Conservation (phyloP, 1,140 invertebrate genomes). For the Hormaphis cornu region DNA sequence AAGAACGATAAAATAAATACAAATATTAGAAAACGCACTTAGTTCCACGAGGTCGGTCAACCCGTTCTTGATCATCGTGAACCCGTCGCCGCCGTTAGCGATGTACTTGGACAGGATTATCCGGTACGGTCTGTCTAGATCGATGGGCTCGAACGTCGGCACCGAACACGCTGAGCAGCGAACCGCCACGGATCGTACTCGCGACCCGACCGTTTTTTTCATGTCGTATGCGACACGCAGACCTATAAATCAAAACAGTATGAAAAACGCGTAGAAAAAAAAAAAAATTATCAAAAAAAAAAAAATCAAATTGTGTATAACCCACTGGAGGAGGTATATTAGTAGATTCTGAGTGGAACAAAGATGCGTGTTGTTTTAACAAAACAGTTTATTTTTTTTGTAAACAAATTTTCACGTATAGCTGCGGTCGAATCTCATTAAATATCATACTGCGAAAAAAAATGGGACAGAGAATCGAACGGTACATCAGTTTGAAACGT, state of each 20-base stretch:
- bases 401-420: no score
- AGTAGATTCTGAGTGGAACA: no score
- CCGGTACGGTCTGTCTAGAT: conserved; percentile 42
- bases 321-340: background rate
- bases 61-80: conserved; percentile 33
- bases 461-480: no score
- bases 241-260: conserved; percentile 35
- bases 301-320: background rate
- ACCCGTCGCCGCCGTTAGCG: conserved; percentile 50
- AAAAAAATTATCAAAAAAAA: no score
- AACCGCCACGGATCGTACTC: conserved; percentile 46
- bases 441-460: no score
- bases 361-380: no score
- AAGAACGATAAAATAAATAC: background rate
- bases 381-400: no score
- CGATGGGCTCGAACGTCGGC: conserved; percentile 43
- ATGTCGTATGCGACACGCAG: conserved; percentile 49
- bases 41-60: background rate
- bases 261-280: no score
- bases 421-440: no score
- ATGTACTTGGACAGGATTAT: conserved; percentile 47
- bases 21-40: background rate
- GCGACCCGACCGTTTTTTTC: conserved; percentile 43
- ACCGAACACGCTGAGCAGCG: conserved; percentile 47
- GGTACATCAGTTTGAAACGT: no score